These are phyloP conservation scores for Oophaga sylvatica DNA, from an alignment of 2,797 vertebrate genomes.

Conservation along the genomic window DNA sequence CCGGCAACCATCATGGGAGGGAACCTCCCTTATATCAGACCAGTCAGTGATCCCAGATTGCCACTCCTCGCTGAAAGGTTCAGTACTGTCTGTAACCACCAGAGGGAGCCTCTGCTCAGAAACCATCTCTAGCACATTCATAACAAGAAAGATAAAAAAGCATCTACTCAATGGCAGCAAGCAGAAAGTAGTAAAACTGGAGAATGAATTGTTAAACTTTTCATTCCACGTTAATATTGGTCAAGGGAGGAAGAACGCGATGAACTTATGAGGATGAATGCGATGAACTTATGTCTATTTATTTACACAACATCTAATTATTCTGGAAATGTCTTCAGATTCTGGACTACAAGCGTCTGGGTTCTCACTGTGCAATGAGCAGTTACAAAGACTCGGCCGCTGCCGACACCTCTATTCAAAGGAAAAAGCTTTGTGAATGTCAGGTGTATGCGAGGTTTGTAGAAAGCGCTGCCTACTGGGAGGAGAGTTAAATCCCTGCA, in stretches of 20 bases:
- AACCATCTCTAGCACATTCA: too few relatives aligned
- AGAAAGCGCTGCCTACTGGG: constrained; percentile 17
- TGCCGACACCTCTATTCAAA: background rate
- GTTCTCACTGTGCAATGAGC: background rate
- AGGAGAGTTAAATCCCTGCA: constrained; percentile 37
- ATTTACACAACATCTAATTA: background rate
- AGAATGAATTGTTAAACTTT: background rate
- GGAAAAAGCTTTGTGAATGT: constrained; percentile 13
- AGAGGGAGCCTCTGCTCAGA: too few relatives aligned
- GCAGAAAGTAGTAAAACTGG: background rate
- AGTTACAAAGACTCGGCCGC: background rate
- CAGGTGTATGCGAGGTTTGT: constrained; percentile 30
- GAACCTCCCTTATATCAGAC: too few relatives aligned
- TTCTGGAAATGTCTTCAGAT: background rate
- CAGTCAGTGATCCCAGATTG: too few relatives aligned
- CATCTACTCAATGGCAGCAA: background rate
- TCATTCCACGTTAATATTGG: background rate
- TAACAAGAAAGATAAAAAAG: background rate
- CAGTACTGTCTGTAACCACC: too few relatives aligned
- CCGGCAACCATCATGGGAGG: too few relatives aligned
- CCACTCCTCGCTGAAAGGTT: too few relatives aligned
- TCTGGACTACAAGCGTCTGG: background rate
- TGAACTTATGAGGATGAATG: too few relatives aligned
- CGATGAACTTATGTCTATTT: too few relatives aligned
- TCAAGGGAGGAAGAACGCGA: too few relatives aligned